Conservation (phyloP, 2,888 invertebrate species). For the Drosophila prostipennis region DNA sequence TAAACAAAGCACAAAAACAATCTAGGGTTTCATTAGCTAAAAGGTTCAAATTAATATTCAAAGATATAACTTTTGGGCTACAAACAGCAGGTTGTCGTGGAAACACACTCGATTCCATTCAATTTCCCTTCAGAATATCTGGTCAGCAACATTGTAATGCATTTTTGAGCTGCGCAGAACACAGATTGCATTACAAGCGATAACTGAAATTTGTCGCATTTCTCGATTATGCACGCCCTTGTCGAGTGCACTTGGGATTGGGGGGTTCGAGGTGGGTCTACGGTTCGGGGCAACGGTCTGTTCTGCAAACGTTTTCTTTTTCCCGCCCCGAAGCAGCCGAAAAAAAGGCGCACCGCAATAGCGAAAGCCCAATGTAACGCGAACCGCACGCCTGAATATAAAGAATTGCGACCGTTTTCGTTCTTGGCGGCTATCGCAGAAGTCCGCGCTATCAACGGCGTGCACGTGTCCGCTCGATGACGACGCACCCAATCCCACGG, state of each 20-base stretch:
- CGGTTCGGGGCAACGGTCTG: slow-evolving; percentile 20
- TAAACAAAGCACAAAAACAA: background rate
- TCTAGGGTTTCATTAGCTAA: slow-evolving; percentile 12
- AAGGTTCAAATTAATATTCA: slow-evolving; percentile 19
- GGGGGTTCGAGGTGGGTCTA: slow-evolving; percentile 9
- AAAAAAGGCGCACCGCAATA: slow-evolving; percentile 15
- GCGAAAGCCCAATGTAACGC: slow-evolving; percentile 28
- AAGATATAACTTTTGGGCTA: background rate
- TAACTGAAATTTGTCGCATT: slow-evolving; percentile 41
- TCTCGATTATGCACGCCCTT: slow-evolving; percentile 44
- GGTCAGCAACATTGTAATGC: slow-evolving; percentile 24
- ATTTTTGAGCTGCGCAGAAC: slow-evolving; percentile 33
- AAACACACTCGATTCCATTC: background rate
- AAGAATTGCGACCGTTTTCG: slow-evolving; percentile 11
- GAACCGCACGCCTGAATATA: slow-evolving; percentile 7
- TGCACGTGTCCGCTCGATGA: slow-evolving; percentile 37
- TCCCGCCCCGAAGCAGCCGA: slow-evolving; percentile 8
- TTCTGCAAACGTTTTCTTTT: slow-evolving; percentile 31
- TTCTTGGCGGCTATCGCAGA: slow-evolving; percentile 36
- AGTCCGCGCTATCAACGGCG: slow-evolving; percentile 36
- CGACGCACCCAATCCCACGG: slow-evolving; percentile 14
- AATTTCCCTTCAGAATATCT: slow-evolving; percentile 17
- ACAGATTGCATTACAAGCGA: slow-evolving; percentile 48
- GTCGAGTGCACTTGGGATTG: slow-evolving; percentile 20
- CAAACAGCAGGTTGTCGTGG: background rate